Base-by-base conservation (phyloP, 2,113 vertebrate genomes). In the Nibea albiflora region DNA sequence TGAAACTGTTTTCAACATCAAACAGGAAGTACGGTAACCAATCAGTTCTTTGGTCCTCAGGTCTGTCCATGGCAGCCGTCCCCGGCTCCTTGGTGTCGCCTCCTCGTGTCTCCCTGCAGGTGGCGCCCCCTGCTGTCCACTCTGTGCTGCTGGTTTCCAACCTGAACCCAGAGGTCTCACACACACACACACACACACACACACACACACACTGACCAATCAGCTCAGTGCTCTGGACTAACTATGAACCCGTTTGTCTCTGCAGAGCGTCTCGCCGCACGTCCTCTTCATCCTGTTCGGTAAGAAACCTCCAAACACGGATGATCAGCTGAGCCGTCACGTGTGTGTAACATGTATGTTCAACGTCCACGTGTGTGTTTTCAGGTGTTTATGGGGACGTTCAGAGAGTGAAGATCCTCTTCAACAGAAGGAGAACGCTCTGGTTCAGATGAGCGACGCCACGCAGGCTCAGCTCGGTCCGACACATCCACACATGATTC, bases 211-310 rank as follows among this genome's bases (percentile, higher is more conserved):
- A 5, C 12, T 10, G n/a, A n/a, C 65, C 82, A 85, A 62, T 81
- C 46, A 64, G 4, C 35, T 6, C 31, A 35, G 60, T 47, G 0
- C 17, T n/a, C n/a, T n/a, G n/a, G n/a, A n/a, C n/a, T 74, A 39
- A 66, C 39, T 47, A 49, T 60, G 44, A 12, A 8, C n/a, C 26
- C 58, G 54, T 84, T 72, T 86, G 39, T 84, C 15, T 80, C 53
- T 57, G 44, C 87, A 92, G 90, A 90, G 79, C 26, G 54, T 89
- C 1, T 78, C 90, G 0, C 90, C 90, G 16, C 90, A 83, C 62
- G 83, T 85, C 76, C 90, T 90, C 78, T 92, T 92, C 88, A 88
- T 92, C 81, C 70, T 92, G 74, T 92, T 90, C 0, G 90, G 90
- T 92, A 12, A 85, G 90, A 68, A 69, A 17, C 20, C 0, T 3